A percentile compares a stretch with the other conserved stretches of the same genome.
These are phyloP conservation scores for Hemitrygon akajei DNA, from an alignment of 2,797 vertebrate species.

Conservation along the genomic window DNA sequence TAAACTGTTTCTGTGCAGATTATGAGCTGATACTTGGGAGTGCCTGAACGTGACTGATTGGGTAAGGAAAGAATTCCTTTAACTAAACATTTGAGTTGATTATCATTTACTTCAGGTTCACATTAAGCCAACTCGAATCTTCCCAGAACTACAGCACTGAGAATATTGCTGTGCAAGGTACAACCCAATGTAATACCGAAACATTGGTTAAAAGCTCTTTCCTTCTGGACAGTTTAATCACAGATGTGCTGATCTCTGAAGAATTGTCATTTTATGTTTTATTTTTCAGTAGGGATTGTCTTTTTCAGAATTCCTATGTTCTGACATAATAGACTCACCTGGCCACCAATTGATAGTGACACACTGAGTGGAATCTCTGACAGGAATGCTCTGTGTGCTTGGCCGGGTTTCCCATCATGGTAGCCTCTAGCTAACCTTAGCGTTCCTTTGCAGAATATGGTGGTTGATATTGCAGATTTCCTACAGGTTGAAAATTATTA, in stretches of 20 bases:
- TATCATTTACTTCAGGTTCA: no score
- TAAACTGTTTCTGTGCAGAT: no score
- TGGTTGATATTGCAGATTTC: no score
- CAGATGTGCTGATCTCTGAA: not conserved
- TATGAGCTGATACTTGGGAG: no score
- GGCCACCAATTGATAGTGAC: no score
- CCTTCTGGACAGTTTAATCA: not conserved
- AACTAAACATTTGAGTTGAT: no score
- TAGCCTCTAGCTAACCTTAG: not conserved
- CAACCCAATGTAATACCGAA: not conserved
- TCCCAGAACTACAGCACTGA: not conserved
- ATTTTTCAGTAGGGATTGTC: not conserved
- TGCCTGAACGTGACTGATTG: no score
- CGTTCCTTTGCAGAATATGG: no score
- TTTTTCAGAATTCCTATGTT: not conserved
- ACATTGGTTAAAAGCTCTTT: not conserved
- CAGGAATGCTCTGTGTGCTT: not conserved
- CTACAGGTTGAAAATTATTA: not conserved
- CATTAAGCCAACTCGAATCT: not conserved
- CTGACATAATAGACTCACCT: not conserved
- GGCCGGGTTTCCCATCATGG: not conserved
- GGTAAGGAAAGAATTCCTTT: no score
- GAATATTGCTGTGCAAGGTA: not conserved
- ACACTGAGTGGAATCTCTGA: not conserved
- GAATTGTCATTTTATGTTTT: not conserved